phyloP scores from a whole-genome alignment of 2,797 vertebrate species.

The Gephyroberyx darwinii region DNA sequence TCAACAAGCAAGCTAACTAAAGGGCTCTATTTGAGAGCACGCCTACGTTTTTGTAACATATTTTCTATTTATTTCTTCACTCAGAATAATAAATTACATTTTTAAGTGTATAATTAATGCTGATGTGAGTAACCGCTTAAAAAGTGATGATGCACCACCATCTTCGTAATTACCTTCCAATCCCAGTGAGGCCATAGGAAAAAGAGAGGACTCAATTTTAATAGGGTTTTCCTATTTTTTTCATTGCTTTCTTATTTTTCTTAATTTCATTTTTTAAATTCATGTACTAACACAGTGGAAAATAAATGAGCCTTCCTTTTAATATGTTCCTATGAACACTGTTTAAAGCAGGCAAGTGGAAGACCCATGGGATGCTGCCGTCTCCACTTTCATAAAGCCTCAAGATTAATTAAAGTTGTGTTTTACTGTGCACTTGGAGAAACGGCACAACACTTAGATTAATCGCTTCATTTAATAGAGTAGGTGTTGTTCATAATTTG shows the following conservation, averaged over 20 bases:
- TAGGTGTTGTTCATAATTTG: slow-evolving; percentile 22
- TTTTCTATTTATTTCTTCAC: slow-evolving; percentile 3
- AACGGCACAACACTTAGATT: slow-evolving; percentile 33
- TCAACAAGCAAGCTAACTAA: background rate
- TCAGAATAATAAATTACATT: slow-evolving; percentile 21
- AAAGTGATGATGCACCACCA: slow-evolving; percentile 51
- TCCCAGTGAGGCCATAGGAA: slow-evolving; percentile 23
- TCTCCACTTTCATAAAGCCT: slow-evolving; percentile 34
- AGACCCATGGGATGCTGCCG: slow-evolving; percentile 51
- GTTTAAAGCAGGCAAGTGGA: slow-evolving; percentile 23
- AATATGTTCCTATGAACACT: slow-evolving; percentile 46
- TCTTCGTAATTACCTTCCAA: slow-evolving; percentile 49
- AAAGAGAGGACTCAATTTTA: slow-evolving; percentile 35
- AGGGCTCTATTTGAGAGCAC: slow-evolving; percentile 5
- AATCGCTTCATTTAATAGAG: slow-evolving; percentile 39
- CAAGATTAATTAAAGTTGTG: slow-evolving; percentile 59
- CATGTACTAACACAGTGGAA: slow-evolving; percentile 27
- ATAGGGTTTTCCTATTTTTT: background rate
- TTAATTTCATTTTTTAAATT: slow-evolving; percentile 8
- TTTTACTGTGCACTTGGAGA: slow-evolving; percentile 29
- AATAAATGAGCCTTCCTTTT: slow-evolving; percentile 37
- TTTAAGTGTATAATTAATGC: slow-evolving; percentile 48
- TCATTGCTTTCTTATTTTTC: slow-evolving; percentile 10
- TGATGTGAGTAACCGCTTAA: slow-evolving; percentile 42
- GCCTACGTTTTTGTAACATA: background rate